Base-by-base conservation (phyloP, 2,797 vertebrate species). In the Tenualosa ilisha region DNA sequence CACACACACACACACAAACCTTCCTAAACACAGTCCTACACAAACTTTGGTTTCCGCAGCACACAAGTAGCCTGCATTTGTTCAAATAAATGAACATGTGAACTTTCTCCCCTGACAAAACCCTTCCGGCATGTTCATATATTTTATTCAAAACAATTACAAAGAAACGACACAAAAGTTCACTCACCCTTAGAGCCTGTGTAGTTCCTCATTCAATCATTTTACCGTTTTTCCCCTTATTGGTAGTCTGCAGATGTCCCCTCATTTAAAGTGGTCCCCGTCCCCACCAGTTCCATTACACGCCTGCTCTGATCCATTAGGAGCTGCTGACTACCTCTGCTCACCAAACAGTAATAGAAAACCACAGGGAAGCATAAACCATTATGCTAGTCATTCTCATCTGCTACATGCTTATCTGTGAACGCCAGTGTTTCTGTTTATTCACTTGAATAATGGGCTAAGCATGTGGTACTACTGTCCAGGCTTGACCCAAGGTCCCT, bases 1-100 rank as follows among this genome's bases (percentile, higher is more conserved):
- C 65, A 72, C 65, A 72, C 26, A 72, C 65, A 72, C 65, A 72
- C 26, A 72, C 26, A 72, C 31, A 72, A 26, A 65, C 3, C 65
- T 4, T n/a, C 24, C 40, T 79, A 6, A 46, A 79, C 40, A 43
- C 20, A 20, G 5, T 75, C 68, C 68, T 75, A 37, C 37, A 75
- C 37, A 75, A 75, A 75, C 31, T 17, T 40, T 13, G 26, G 11
- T 37, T 43, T 75, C 37, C 37, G 22, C 13, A 15, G 68, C 31
- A 40, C 68, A 75, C 37, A 43, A 20, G 17, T 1, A 40, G 37
- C 40, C 37, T 40, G 68, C 4, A 43, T 75, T 15, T 6, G 6
- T 75, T 75, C 15, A 75, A 75, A 43, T 24, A 63, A 37, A 37
- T 75, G 37, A 43, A 40, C 17, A 43, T 51, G 46, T 46, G 46